These are phyloP conservation scores for Crotalus helleri DNA, from an alignment of 2,113 vertebrate genomes.

Conservation along the genomic window DNA sequence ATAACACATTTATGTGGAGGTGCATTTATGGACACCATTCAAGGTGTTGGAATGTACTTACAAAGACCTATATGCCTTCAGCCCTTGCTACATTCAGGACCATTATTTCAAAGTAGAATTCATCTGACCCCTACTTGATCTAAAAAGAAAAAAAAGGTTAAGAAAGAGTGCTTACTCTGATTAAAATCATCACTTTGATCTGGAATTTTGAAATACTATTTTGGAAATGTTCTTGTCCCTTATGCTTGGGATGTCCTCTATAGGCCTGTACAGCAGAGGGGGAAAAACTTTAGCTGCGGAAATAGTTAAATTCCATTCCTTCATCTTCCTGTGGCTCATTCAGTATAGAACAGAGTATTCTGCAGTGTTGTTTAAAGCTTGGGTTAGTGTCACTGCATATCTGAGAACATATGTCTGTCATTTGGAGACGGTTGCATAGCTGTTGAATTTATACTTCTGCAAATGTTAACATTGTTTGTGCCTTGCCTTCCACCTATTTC, in stretches of 20 bases:
- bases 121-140: background rate
- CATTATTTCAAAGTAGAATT: background rate
- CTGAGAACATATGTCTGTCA: background rate
- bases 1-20: background rate
- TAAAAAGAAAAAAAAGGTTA: background rate
- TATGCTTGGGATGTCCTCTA: background rate
- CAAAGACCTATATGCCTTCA: background rate
- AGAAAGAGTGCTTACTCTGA: background rate
- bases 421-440: background rate
- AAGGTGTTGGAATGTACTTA: background rate
- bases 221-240: background rate
- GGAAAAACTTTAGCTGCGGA: background rate
- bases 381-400: background rate
- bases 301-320: background rate
- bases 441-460: background rate
- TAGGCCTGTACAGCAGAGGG: background rate
- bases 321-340: background rate
- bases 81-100: background rate
- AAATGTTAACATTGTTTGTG: background rate
- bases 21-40: background rate
- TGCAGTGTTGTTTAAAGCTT: background rate
- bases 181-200: background rate
- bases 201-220: background rate
- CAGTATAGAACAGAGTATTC: background rate
- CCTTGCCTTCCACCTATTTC: background rate